Evolutionary conservation across 2,888 invertebrate genomes (phyloP), one percentile per base, ranked within the genome.

Genomic region (Lasioglossum lativentre): DNA sequence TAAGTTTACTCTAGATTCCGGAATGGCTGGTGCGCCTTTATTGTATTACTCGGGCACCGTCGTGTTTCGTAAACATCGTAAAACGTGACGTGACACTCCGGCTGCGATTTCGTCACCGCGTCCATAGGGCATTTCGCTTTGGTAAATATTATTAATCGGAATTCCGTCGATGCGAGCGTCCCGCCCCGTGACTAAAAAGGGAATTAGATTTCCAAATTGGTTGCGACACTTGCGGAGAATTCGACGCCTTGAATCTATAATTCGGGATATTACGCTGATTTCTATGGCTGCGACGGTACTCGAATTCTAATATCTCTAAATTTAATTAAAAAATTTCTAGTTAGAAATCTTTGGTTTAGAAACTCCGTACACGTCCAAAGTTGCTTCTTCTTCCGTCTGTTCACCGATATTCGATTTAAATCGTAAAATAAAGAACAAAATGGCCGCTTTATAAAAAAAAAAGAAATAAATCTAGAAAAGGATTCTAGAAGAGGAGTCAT

Each of bases 141-240:
- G 34, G 56, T n/a, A 19, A 63, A 78, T 34, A 75, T 85, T 78
- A 68, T 85, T 75, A 78, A 87, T 85, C 86, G 42, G 75, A 78
- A 83, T 87, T 85, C 81, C 27, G 34, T 34, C n/a, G 68, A 68
- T 19, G 68, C 30, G n/a, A 66, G 27, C 52, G 79, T 73, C 76
- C 1, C 66, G 23, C 66, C 77, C 68, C 74, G 68, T 47, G 34
- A 68, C 27, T 23, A 63, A 34, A 72, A 80, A 38, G 30, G 63
- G 71, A 80, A 80, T 72, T 52, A 70, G 45, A 45, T 71, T 75
- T 75, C 71, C 23, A 83, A 71, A 42, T 19, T 63, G 40, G 1
- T 71, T 59, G 34, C 30, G 72, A 72, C 66, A 78, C 14, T 63
- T 63, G 23, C 4, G 23, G 10, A 45, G n/a, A n/a, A 27, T 12